Evolutionary conservation across 2,797 vertebrate genomes (phyloP).

Genomic region (Staurois parvus): DNA sequence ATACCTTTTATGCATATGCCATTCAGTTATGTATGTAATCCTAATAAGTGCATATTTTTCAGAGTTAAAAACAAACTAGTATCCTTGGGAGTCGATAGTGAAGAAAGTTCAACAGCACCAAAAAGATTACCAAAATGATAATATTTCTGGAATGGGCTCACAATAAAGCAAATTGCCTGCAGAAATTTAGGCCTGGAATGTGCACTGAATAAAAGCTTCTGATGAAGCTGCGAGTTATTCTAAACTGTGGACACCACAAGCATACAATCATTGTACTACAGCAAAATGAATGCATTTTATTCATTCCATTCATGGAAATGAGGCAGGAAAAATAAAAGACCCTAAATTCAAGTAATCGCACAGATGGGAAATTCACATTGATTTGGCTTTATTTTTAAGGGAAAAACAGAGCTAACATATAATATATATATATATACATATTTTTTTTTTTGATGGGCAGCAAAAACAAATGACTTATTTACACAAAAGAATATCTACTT

Average conservation of each 20-base stretch:
- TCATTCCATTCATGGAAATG: neutral
- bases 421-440: neutral
- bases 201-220: neutral
- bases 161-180: neutral
- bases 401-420: neutral
- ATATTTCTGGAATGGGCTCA: neutral
- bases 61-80: neutral
- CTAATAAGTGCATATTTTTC: neutral
- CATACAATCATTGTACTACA: neutral
- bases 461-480: neutral
- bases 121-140: neutral
- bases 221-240: constrained; percentile 13
- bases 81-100: neutral
- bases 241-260: neutral
- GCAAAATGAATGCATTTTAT: constrained; percentile 1
- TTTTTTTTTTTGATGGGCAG: neutral
- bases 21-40: neutral
- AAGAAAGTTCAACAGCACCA: neutral
- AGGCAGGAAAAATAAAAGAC: neutral
- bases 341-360: neutral
- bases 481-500: no score
- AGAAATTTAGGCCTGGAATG: neutral
- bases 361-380: neutral
- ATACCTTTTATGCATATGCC: neutral
- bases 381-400: neutral